Percentiles rank a stretch among this genome's conserved stretches.
phyloP scores from a whole-genome alignment of 2,113 vertebrate species.

The Trogon melanurus region DNA sequence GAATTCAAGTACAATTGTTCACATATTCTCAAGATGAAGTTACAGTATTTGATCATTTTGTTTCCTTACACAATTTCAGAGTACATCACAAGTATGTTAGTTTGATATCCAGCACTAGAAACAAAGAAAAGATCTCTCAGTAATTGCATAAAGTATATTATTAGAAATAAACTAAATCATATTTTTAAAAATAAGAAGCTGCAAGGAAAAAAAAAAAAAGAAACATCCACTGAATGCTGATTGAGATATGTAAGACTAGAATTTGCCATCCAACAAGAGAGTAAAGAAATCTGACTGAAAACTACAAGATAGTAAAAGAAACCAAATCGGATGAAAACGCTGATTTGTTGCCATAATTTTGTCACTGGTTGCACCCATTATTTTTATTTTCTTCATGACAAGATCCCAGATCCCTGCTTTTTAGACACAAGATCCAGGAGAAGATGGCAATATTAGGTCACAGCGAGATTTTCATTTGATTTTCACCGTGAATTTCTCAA shows the following conservation, averaged over 20 bases:
- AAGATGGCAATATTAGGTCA: background rate
- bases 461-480: background rate
- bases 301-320: background rate
- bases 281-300: background rate
- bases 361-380: background rate
- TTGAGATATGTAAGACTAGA: background rate
- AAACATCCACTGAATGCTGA: background rate
- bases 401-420: background rate
- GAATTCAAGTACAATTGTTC: background rate
- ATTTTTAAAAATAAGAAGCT: background rate
- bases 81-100: background rate
- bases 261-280: background rate
- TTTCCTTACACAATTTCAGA: conserved; percentile 26
- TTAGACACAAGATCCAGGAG: background rate
- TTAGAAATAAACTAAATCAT: background rate
- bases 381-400: background rate
- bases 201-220: background rate
- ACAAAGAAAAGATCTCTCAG: conserved; percentile 22
- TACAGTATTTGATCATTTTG: background rate
- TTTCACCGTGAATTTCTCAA: background rate
- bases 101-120: conserved; percentile 47
- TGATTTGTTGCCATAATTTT: background rate
- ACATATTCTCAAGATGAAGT: conserved; percentile 5
- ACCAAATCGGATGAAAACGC: background rate
- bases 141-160: background rate